phyloP scores from a whole-genome alignment of 35 echinoderm and acorn worm species.

The Nesometra sesokonis region DNA sequence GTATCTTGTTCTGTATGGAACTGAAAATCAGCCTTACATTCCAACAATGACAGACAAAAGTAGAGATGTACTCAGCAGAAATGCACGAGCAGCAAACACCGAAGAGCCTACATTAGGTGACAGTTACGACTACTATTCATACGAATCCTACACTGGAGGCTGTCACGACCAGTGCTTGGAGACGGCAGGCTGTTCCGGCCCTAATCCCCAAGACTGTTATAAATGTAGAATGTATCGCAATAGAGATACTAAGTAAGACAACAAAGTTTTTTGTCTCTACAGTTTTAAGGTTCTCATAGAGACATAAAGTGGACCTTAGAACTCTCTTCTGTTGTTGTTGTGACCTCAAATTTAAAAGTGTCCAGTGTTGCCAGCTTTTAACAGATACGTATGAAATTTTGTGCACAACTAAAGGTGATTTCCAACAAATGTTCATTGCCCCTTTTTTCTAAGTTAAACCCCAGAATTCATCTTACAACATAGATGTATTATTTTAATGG shows the following conservation, averaged over 20 bases:
- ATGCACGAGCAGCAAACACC: not conserved
- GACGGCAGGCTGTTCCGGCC: not conserved
- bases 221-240: not conserved
- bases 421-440: no score
- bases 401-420: no score
- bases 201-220: not conserved
- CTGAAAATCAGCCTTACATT: not conserved
- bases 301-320: no score
- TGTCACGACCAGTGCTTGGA: not conserved
- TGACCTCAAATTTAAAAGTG: no score
- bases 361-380: no score
- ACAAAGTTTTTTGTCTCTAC: no score
- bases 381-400: no score
- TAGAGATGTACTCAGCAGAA: not conserved
- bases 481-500: no score
- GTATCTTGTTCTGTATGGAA: conserved; percentile 76
- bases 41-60: not conserved
- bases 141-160: not conserved
- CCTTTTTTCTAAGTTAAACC: no score
- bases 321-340: no score
- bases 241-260: not conserved
- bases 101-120: not conserved
- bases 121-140: not conserved
- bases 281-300: no score
- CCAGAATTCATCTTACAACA: no score